Evolutionary conservation across 2,797 vertebrate genomes (phyloP).

Genomic region (Myoxocephalus aenaeus): DNA sequence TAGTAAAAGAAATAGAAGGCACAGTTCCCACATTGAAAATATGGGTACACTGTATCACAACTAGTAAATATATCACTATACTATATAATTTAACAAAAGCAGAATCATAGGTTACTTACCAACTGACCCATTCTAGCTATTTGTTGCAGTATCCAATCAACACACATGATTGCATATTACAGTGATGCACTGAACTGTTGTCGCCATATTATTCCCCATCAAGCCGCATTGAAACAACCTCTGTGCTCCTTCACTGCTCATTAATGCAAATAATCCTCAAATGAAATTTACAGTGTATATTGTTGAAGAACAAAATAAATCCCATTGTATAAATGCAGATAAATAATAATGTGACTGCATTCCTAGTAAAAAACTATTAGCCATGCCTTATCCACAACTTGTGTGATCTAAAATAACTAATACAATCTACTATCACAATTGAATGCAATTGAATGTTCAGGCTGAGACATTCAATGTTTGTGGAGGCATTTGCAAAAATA

Average conservation of each 20-base stretch:
- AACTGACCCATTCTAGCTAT: conserved; percentile 33
- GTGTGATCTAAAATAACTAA: conserved; percentile 55
- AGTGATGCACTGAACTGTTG: conserved; percentile 42
- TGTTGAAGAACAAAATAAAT: conserved; percentile 43
- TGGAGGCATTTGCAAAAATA: conserved; percentile 43
- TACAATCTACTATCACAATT: conserved; percentile 48
- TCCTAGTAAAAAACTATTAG: conserved; percentile 57
- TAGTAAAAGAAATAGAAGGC: conserved; percentile 76
- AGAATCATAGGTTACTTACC: conserved; percentile 50
- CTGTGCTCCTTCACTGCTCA: conserved; percentile 38
- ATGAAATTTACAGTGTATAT: conserved; percentile 63
- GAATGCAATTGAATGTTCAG: conserved; percentile 41
- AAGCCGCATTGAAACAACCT: conserved; percentile 21
- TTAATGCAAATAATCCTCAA: conserved; percentile 55
- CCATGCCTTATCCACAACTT: conserved; percentile 58
- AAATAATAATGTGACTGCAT: conserved; percentile 59
- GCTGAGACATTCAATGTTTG: conserved; percentile 33
- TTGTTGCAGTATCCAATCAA: conserved; percentile 23
- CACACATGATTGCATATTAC: conserved; percentile 40
- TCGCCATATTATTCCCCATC: conserved; percentile 10
- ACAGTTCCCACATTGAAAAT: conserved; percentile 77
- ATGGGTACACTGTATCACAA: conserved; percentile 74
- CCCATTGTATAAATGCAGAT: conserved; percentile 61
- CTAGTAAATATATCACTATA: conserved; percentile 61
- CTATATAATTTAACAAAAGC: conserved; percentile 64